These are phyloP conservation scores for Drosophila pseudotakahashii DNA, from an alignment of 2,888 invertebrate species.

Conservation along the genomic window DNA sequence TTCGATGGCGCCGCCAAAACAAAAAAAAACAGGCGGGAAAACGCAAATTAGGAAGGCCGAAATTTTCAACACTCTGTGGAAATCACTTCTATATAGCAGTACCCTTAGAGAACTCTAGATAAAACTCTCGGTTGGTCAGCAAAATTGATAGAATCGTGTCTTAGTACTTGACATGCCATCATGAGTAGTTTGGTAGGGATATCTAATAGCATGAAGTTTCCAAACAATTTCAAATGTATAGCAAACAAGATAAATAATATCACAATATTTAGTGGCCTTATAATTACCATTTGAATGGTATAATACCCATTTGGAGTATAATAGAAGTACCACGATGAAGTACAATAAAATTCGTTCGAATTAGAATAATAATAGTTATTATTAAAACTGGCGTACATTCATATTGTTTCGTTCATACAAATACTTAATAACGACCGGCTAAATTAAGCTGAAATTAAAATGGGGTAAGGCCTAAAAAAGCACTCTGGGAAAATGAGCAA, in stretches of 20 bases:
- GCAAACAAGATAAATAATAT: too few species aligned
- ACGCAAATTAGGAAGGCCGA: not conserved
- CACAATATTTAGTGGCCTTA: not conserved
- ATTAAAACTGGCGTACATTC: not conserved
- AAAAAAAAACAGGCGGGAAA: not conserved
- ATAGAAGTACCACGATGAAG: not conserved
- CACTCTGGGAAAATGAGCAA: slow-evolving; percentile 32
- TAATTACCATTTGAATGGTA: slow-evolving; percentile 3
- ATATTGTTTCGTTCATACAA: not conserved
- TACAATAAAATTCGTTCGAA: not conserved
- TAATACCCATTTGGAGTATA: not conserved
- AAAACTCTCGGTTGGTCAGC: not conserved
- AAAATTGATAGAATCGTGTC: not conserved
- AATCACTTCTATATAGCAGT: not conserved
- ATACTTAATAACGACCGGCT: not conserved
- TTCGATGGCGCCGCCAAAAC: slow-evolving; percentile 54
- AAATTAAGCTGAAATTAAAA: not conserved
- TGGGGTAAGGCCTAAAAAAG: not conserved
- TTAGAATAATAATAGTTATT: not conserved
- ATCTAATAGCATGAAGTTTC: not conserved
- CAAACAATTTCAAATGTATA: not conserved
- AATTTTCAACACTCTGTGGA: not conserved
- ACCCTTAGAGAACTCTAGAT: not conserved
- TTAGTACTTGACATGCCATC: not conserved
- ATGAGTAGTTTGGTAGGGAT: not conserved